Evolutionary conservation across 2,888 invertebrate genomes (phyloP), one percentile per base, ranked within the genome.

Genomic region (Macrophya annulata): DNA sequence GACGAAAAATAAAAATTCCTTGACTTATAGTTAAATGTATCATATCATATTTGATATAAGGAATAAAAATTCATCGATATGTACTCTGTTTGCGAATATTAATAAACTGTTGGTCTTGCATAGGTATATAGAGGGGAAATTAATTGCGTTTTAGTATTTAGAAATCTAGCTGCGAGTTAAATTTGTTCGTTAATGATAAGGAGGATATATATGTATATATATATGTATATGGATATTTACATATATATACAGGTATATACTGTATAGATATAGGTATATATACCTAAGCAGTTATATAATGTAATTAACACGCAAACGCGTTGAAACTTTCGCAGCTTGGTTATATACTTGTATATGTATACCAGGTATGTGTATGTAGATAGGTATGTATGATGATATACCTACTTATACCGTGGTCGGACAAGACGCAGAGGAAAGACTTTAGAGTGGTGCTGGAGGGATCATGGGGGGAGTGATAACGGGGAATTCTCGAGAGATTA

Each of bases 401-500:
- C 43, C 68, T 43, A 74, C n/a, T 74, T 74, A 37, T 40, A 74
- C 17, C 43, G 45, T n/a, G 43, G 72, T 45, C 45, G 72, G 72
- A 74, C 72, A 74, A 74, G 71, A 74, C 72, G 21, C 43, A 31
- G 21, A 31, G 72, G 45, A 74, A 74, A 74, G 43, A 74, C 45
- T 45, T 25, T 45, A n/a, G 72, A 43, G n/a, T 62, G 45, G 40
- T 72, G 40, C 40, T 40, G 40, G 72, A 40, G 17, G 51, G 31
- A 43, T 40, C 17, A 79, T 37, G 37, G 76, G 10, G 79, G 21
- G 40, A 31, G 37, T 31, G 81, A 62, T 45, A 21, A 48, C 31
- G 48, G 10, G 68, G 48, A 37, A 71, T 83, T 68, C 83, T 71
- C 83, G n/a, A 83, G 83, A 83, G 83, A 83, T 83, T 83, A 83